Evolutionary conservation across 1,140 invertebrate genomes (phyloP).

Genomic region (Aphelenchoides besseyi): DNA sequence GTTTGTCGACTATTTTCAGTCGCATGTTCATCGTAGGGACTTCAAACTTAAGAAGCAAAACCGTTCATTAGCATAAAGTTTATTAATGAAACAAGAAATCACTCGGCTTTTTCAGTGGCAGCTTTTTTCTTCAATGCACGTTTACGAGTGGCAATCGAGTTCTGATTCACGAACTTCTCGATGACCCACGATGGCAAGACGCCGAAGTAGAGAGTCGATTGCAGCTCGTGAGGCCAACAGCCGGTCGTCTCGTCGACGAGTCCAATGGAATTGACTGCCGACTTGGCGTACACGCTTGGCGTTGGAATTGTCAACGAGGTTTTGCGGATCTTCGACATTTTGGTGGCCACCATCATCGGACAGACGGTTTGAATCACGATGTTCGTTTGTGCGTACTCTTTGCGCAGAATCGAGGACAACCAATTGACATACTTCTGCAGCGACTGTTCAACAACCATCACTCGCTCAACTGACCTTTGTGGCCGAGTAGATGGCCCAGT

Average conservation of each 20-base stretch:
- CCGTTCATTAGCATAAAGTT: too few species aligned
- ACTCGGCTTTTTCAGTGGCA: background rate
- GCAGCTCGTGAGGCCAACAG: constrained; percentile 57
- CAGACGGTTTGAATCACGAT: constrained; percentile 42
- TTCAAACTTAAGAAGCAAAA: too few species aligned
- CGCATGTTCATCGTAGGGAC: too few species aligned
- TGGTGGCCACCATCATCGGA: constrained; percentile 48
- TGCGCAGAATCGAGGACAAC: constrained; percentile 25
- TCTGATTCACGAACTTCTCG: constrained; percentile 46
- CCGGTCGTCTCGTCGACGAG: constrained; percentile 53
- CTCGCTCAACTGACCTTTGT: constrained; percentile 36
- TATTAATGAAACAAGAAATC: background rate
- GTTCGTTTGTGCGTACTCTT: constrained; percentile 30
- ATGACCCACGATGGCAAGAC: constrained; percentile 44
- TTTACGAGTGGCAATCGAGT: constrained; percentile 48
- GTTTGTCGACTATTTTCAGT: too few species aligned
- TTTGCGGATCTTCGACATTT: constrained; percentile 33
- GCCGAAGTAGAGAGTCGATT: constrained; percentile 34
- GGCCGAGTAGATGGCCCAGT: constrained; percentile 41
- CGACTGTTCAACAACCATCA: background rate
- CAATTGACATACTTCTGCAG: constrained; percentile 43
- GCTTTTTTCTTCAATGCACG: constrained; percentile 56
- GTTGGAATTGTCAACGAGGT: constrained; percentile 12
- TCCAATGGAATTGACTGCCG: constrained; percentile 53
- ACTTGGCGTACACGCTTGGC: background rate